Evolutionary conservation across 2,888 invertebrate species (phyloP).

Genomic region (Caenorhabditis drosophilae): DNA sequence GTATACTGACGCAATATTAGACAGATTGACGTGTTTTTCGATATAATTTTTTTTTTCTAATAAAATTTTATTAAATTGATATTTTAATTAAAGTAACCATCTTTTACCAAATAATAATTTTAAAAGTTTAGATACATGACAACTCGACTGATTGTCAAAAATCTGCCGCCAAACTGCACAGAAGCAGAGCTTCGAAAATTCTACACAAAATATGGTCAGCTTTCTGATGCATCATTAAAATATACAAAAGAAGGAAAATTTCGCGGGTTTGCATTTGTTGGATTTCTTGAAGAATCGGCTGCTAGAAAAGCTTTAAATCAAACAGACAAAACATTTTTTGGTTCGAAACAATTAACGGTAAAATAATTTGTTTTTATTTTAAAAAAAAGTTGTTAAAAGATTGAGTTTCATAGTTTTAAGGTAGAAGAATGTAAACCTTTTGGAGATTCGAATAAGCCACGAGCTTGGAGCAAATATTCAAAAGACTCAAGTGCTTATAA

Average conservation of each 20-base stretch:
- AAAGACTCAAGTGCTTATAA: slow-evolving; percentile 72
- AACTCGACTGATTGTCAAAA: slow-evolving; percentile 63
- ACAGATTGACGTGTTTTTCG: too few relatives aligned
- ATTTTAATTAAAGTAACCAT: neutral
- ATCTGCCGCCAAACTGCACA: slow-evolving; percentile 55
- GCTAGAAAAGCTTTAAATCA: slow-evolving; percentile 80
- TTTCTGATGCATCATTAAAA: slow-evolving; percentile 92
- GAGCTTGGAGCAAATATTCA: slow-evolving; percentile 91
- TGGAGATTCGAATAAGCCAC: slow-evolving; percentile 77
- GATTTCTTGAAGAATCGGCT: slow-evolving; percentile 82
- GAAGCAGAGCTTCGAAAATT: slow-evolving; percentile 54
- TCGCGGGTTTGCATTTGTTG: slow-evolving; percentile 90
- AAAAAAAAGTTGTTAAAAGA: neutral
- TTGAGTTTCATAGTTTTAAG: too few relatives aligned
- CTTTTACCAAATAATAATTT: too few relatives aligned
- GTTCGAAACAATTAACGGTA: slow-evolving; percentile 81
- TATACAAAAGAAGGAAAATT: slow-evolving; percentile 85
- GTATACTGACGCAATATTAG: too few relatives aligned
- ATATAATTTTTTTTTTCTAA: slow-evolving; percentile 2
- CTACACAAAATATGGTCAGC: slow-evolving; percentile 51
- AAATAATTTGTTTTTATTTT: slow-evolving; percentile 3
- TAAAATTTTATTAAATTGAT: slow-evolving; percentile 2
- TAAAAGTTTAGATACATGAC: slow-evolving; percentile 21
- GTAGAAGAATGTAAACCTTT: slow-evolving; percentile 75
- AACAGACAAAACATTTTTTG: slow-evolving; percentile 85